A percentile compares a stretch with the other conserved stretches of the same genome.
Conservation (phyloP, 2,888 invertebrate species). For the Lucinisca nassula region DNA sequence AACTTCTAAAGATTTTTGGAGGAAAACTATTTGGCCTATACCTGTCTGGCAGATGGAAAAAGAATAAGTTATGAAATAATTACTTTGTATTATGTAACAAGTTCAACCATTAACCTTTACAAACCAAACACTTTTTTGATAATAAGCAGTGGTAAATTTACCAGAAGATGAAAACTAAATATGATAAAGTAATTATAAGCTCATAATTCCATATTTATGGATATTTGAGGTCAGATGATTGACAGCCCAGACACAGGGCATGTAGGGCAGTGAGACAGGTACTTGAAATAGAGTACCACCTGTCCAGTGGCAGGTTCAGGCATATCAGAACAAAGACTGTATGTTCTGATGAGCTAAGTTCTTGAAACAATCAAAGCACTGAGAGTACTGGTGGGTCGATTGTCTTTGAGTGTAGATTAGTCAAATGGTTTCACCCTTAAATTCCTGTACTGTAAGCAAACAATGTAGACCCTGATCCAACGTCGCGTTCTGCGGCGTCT, state of each 20-base stretch:
- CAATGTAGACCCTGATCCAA: too few relatives aligned
- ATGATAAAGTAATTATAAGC: neutral
- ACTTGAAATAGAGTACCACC: neutral
- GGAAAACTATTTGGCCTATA: neutral
- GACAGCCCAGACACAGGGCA: neutral
- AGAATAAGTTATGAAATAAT: neutral
- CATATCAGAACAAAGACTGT: neutral
- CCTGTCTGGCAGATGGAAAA: neutral
- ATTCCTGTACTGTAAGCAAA: too few relatives aligned
- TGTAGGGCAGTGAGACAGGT: neutral
- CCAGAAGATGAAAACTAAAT: neutral
- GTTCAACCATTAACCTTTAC: neutral
- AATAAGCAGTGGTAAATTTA: neutral
- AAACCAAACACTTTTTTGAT: neutral
- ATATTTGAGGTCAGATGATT: neutral
- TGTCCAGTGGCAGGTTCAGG: neutral
- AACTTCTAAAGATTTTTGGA: neutral
- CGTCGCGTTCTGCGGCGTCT: too few relatives aligned
- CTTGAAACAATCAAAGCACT: too few relatives aligned
- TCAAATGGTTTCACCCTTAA: too few relatives aligned
- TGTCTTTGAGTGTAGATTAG: too few relatives aligned
- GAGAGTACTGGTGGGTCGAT: too few relatives aligned
- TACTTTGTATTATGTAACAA: neutral
- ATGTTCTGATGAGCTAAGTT: too few relatives aligned
- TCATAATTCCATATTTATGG: neutral